Evolutionary conservation across 2,888 invertebrate species (phyloP).

Genomic region (Aphidoletes aphidimyza): DNA sequence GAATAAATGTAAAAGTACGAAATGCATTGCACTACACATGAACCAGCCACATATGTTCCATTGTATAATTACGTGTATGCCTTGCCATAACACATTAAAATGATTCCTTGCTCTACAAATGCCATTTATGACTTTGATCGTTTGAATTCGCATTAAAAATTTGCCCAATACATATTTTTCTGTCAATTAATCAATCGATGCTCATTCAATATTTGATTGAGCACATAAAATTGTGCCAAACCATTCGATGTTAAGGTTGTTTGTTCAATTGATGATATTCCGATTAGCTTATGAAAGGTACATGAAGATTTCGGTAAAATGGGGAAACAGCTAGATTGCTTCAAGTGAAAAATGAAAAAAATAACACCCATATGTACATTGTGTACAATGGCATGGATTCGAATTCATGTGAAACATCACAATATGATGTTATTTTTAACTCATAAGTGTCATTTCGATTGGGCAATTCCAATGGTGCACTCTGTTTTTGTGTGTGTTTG

Average conservation of each 20-base stretch:
- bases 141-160: neutral
- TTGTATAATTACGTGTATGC: slow-evolving; percentile 1
- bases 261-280: no score
- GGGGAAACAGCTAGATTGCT: no score
- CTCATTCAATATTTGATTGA: no score
- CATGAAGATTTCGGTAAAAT: no score
- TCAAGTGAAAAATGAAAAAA: no score
- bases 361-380: no score
- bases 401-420: slow-evolving; percentile 5
- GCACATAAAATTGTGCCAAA: no score
- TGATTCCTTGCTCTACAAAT: neutral
- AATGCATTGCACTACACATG: neutral
- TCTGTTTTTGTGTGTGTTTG: neutral
- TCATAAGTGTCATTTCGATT: slow-evolving; percentile 5
- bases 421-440: slow-evolving; percentile 30
- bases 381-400: neutral
- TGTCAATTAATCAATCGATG: slow-evolving; percentile 4
- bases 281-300: no score
- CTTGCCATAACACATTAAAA: slow-evolving; percentile 6
- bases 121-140: slow-evolving; percentile 17
- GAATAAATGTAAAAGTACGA: neutral
- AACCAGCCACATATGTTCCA: neutral
- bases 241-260: no score
- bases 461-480: no score
- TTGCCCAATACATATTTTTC: neutral